Percentiles rank a stretch among this genome's conserved stretches.
Conservation (phyloP, 2,888 invertebrate genomes). For the Morinoia aosen region DNA sequence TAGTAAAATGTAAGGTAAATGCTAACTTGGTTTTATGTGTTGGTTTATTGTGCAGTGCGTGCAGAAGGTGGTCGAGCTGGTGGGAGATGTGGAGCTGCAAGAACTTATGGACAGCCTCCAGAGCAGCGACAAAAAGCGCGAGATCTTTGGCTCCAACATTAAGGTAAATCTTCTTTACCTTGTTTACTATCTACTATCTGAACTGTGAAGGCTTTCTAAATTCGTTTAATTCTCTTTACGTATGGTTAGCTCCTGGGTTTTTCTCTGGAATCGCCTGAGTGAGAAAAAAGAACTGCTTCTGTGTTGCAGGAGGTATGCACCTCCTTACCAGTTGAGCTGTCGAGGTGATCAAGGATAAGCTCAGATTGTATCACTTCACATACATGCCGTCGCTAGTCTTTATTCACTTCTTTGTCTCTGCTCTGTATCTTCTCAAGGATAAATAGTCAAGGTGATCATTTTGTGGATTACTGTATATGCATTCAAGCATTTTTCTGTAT, state of each 20-base stretch:
- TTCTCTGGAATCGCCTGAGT: not conserved
- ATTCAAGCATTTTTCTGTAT: too few relatives aligned
- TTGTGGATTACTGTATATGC: not conserved
- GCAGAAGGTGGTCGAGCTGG: conserved; percentile 61
- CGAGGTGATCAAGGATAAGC: not conserved
- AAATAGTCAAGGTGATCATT: not conserved
- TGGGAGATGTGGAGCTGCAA: conserved; percentile 59
- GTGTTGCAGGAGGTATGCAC: not conserved
- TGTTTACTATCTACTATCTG: not conserved
- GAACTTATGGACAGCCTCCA: conserved; percentile 56
- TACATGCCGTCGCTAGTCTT: not conserved
- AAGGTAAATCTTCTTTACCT: conserved; percentile 55
- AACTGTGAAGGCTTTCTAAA: too few relatives aligned
- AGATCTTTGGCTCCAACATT: conserved; percentile 65
- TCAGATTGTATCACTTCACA: not conserved
- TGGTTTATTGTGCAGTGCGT: conserved; percentile 58
- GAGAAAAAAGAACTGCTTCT: not conserved
- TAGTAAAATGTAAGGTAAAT: too few relatives aligned
- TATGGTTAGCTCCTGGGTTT: not conserved
- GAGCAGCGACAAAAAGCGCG: conserved; percentile 10
- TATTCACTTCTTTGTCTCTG: not conserved
- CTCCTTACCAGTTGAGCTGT: not conserved
- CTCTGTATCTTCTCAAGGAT: not conserved
- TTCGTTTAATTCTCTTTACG: too few relatives aligned
- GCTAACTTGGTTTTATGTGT: too few relatives aligned